Base-by-base conservation (phyloP, 2,888 invertebrate species). In the Brachyptera putata region DNA sequence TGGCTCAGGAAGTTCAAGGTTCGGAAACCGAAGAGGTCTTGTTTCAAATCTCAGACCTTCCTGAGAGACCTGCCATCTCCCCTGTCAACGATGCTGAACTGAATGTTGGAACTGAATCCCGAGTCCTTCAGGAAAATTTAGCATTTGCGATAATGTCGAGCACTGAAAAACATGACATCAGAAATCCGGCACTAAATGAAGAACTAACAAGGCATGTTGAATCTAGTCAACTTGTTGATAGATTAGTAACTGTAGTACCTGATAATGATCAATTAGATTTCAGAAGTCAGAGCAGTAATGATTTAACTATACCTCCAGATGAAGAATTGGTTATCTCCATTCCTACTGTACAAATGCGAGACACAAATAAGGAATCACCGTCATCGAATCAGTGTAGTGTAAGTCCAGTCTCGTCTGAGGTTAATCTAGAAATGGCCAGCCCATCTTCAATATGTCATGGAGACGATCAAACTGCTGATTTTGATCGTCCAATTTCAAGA, bases 401-500 rank as follows among this genome's bases (percentile, higher is more conserved):
- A 0, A 63, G 63, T 34, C 56, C 63, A 21, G 57, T 36, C 11
- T 63, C 63, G 18, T 61, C 63, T 2, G 63, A 63, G 24, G 43
- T 61, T 1, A 61, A 63, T 11, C 18, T 63, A 24, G 58, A 57
- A n/a, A 25, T 39, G 14, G 43, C 46, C 5, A 39, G 30, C 9
- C 48, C 61, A 3, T 39, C 26, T 36, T 39, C 39, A 21, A 14
- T 26, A 36, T 36, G 11, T 22, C 21, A n/a, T 14, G 26, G n/a
- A 16, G 14, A 3, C 13, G 26, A 26, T 9, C 49, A 25, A 24
- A 22, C 3, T 46, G 56, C n/a, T n/a, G 62, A 62, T 26, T 36
- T 53, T 4, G 58, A 62, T 14, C 57, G 64, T n/a, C 63, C 64
- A 1, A 50, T 57, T 9, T 64, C 64, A 11, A 53, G 64, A 1